Evolutionary conservation across 2,797 vertebrate species (phyloP), one percentile per base, ranked within the genome.

Genomic region (Notolepis coatsorum): DNA sequence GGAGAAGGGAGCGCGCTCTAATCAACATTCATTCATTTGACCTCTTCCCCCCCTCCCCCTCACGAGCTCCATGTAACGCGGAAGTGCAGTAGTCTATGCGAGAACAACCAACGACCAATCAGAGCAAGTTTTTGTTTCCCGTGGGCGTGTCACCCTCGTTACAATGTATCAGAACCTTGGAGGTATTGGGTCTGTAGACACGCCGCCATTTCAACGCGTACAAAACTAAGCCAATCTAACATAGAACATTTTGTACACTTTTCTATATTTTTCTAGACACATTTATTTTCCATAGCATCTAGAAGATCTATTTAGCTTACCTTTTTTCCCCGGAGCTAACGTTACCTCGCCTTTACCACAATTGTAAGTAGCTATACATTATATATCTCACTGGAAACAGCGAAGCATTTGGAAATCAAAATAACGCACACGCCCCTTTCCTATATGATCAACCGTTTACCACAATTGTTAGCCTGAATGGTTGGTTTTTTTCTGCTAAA

Each of bases 161-260:
- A 15, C 68, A 65, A 50, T 55, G 61, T 13, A 35, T 81, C 79
- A 49, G 53, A 68, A 30, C 43, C 73, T 41, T 63, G 52, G 69
- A 75, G 59, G 62, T 59, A 43, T 61, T 38, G 51, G 37, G 30
- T 69, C 64, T 68, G 69, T 63, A 27, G 59, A 52, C n/a, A n/a
- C 80, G 84, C 84, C 85, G 90, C 91, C 89, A 91, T 92, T 90
- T 85, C 74, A 82, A 87, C 77, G 38, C 64, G 37, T 9, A 10
- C 37, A 51, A n/a, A n/a, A n/a, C n/a, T n/a, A n/a, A n/a, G n/a
- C n/a, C n/a, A 12, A 20, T 6, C 4, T n/a, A 35, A 55, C 15
- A 17, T 12, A 4, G 21, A 51, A 38, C 24, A 4, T 69, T 77
- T 82, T 77, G 18, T 73, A 77, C 0, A 50, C 33, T 53, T 68